Conservation (phyloP, 2,888 invertebrate genomes). For the Drosophila nr. perissopoda region DNA sequence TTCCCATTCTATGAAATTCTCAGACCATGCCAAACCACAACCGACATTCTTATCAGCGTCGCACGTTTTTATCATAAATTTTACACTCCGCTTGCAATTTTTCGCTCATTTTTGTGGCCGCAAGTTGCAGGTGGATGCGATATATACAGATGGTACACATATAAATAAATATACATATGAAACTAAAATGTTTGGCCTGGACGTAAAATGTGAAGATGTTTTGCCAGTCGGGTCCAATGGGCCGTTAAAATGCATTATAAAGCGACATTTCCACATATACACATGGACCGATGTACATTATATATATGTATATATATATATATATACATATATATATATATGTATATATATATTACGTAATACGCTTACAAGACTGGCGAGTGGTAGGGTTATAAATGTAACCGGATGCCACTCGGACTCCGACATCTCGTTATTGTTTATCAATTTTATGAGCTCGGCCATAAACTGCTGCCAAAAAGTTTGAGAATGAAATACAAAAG, state of each 20-base stretch:
- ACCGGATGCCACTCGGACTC: conserved; percentile 19
- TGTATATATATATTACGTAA: conserved; percentile 27
- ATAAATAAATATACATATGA: conserved; percentile 12
- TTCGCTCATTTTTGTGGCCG: conserved; percentile 59
- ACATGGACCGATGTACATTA: not conserved
- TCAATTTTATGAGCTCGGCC: conserved; percentile 59
- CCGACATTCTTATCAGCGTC: conserved; percentile 61
- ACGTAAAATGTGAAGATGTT: conserved; percentile 48
- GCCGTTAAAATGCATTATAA: conserved; percentile 67
- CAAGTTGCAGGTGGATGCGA: conserved; percentile 31
- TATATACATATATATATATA: not conserved
- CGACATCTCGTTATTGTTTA: conserved; percentile 60
- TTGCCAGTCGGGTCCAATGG: conserved; percentile 36
- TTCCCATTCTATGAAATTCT: conserved; percentile 8
- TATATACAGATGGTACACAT: conserved; percentile 6
- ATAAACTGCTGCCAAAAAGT: conserved; percentile 34
- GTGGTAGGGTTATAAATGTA: conserved; percentile 2
- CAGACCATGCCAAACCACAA: conserved; percentile 1
- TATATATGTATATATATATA: not conserved
- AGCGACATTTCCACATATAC: conserved; percentile 19
- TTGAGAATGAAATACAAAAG: conserved; percentile 7
- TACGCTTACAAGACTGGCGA: conserved; percentile 12
- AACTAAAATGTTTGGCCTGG: conserved; percentile 25
- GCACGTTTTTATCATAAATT: conserved; percentile 79
- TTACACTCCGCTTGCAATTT: conserved; percentile 73